Conservation (phyloP, 1,140 invertebrate species). For the Brachionus paranguensis region DNA sequence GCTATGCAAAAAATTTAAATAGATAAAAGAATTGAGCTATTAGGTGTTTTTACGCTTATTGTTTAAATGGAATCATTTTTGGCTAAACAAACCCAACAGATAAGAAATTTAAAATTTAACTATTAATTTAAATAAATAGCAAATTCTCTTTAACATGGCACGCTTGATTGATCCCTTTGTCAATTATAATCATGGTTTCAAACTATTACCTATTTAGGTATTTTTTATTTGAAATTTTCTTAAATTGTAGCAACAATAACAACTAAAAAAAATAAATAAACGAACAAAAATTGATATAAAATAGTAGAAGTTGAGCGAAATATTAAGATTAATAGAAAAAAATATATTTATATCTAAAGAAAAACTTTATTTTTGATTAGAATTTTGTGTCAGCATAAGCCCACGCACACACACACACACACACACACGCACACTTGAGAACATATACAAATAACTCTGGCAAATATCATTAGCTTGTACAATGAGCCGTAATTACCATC, state of each 20-base stretch:
- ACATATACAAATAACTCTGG: background rate
- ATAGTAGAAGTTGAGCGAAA: conserved; percentile 15
- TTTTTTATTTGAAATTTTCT: conserved; percentile 5
- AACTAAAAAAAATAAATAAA: conserved; percentile 22
- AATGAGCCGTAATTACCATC: conserved; percentile 22
- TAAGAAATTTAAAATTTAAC: background rate
- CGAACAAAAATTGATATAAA: conserved; percentile 6
- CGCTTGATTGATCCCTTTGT: background rate
- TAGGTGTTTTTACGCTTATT: background rate
- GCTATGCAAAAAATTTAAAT: background rate
- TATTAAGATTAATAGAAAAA: conserved; percentile 25
- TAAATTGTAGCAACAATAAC: conserved; percentile 20
- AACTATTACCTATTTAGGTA: conserved; percentile 34
- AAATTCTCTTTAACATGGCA: background rate
- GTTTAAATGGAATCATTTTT: background rate
- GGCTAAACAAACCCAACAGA: background rate
- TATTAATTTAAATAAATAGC: background rate
- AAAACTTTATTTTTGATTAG: background rate
- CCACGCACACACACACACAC: no score
- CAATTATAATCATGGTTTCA: conserved; percentile 20
- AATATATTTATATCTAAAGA: background rate
- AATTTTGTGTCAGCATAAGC: background rate
- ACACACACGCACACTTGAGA: no score
- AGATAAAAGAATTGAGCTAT: background rate
- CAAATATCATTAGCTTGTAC: background rate